A percentile compares a stretch with the other conserved stretches of the same genome.
Conservation (phyloP, 2,888 invertebrate genomes). For the Chrysina gloriosa region DNA sequence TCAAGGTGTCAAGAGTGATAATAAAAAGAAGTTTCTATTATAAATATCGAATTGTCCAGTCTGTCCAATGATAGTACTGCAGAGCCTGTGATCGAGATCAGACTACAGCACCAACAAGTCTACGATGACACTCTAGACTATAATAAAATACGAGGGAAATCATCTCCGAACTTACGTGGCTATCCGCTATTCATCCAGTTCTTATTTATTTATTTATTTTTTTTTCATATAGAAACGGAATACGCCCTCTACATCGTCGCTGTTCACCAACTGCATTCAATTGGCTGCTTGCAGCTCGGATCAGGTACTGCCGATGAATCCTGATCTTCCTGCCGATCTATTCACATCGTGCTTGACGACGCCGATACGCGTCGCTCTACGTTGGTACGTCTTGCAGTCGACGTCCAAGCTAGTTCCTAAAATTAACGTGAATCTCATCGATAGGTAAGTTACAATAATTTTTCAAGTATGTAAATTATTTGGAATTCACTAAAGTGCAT, state of each 20-base stretch:
- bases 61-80: too few species aligned
- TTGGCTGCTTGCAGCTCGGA: slow-evolving; percentile 95
- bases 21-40: too few species aligned
- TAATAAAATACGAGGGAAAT: too few species aligned
- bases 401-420: slow-evolving; percentile 84
- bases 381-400: slow-evolving; percentile 93
- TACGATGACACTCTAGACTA: too few species aligned
- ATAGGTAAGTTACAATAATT: slow-evolving; percentile 74
- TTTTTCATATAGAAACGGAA: slow-evolving; percentile 40
- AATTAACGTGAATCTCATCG: slow-evolving; percentile 86
- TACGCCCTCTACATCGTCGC: slow-evolving; percentile 65
- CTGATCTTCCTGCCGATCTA: slow-evolving; percentile 95
- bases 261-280: slow-evolving; percentile 92
- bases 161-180: too few species aligned
- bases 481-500: too few species aligned
- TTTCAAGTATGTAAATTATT: too few species aligned
- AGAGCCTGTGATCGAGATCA: too few species aligned
- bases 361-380: slow-evolving; percentile 94
- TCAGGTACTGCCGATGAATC: slow-evolving; percentile 96
- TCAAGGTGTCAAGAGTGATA: too few species aligned
- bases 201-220: slow-evolving; percentile 6
- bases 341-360: slow-evolving; percentile 99
- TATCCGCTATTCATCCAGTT: too few species aligned
- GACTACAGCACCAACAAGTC: too few species aligned
- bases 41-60: too few species aligned